Evolutionary conservation across 2,888 invertebrate genomes (phyloP).

Genomic region (Anthophora plumipes): DNA sequence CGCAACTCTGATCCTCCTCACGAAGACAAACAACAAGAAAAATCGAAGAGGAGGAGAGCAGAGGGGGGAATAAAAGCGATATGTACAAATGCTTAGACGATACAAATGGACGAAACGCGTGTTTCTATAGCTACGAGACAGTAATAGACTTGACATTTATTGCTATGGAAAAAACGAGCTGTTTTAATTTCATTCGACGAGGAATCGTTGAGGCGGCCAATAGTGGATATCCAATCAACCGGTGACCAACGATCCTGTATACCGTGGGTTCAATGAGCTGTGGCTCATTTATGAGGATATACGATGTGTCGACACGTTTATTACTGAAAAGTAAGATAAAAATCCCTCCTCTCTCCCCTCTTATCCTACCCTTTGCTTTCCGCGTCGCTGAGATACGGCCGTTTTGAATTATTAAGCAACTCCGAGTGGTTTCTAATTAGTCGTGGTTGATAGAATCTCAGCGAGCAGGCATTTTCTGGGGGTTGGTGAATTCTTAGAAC

Average conservation of each 20-base stretch:
- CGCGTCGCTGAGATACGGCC: not conserved
- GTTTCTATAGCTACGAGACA: not conserved
- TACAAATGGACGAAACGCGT: not conserved
- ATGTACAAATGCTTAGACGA: too few species aligned
- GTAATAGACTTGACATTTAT: conserved; percentile 24
- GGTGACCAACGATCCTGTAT: not conserved
- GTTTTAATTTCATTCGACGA: conserved; percentile 23
- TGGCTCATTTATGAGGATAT: conserved; percentile 13
- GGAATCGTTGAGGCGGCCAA: not conserved
- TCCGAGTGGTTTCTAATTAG: conserved; percentile 7
- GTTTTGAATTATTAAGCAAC: conserved; percentile 9
- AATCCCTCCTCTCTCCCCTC: not conserved
- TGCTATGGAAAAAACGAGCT: not conserved
- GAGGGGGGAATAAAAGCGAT: too few species aligned
- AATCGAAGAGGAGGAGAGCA: not conserved
- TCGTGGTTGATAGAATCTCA: not conserved
- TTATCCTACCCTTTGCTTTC: too few species aligned
- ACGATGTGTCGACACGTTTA: conserved; percentile 27
- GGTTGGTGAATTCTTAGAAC: not conserved
- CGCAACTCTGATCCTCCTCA: not conserved
- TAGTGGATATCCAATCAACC: conserved; percentile 22
- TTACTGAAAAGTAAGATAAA: not conserved
- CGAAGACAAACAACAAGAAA: not conserved
- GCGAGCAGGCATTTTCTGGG: not conserved
- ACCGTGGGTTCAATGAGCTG: not conserved